Conservation (phyloP, 2,888 invertebrate species). For the Drosophila ezoana region DNA sequence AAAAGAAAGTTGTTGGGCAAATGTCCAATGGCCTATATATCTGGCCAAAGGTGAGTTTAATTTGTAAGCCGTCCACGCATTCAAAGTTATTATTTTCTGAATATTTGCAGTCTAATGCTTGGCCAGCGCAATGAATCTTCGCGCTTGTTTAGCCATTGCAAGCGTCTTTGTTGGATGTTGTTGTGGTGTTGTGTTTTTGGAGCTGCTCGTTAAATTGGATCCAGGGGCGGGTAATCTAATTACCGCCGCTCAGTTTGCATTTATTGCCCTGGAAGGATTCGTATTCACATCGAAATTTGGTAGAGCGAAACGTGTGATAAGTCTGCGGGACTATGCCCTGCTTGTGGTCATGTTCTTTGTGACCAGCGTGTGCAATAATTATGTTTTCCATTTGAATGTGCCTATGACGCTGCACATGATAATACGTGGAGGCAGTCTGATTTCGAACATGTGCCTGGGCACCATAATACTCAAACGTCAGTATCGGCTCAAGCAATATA, state of each 20-base stretch:
- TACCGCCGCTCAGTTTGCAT: conserved; percentile 97
- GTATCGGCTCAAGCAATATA: conserved; percentile 92
- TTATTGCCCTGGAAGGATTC: conserved; percentile 96
- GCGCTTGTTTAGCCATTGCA: conserved; percentile 88
- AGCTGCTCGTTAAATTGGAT: conserved; percentile 93
- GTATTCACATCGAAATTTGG: conserved; percentile 93
- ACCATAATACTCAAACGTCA: conserved; percentile 92
- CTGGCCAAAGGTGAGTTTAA: conserved; percentile 25
- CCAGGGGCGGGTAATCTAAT: conserved; percentile 97
- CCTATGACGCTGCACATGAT: conserved; percentile 99
- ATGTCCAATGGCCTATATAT: not conserved
- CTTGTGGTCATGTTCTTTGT: conserved; percentile 96
- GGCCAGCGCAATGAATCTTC: conserved; percentile 83
- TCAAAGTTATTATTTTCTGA: not conserved
- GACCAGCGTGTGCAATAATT: conserved; percentile 96
- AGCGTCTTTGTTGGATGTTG: conserved; percentile 95
- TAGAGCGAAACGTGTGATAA: conserved; percentile 89
- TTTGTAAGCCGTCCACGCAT: not conserved
- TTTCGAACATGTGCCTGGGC: conserved; percentile 97
- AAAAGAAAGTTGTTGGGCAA: conserved; percentile 35
- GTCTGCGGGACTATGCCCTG: conserved; percentile 91
- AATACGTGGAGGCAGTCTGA: conserved; percentile 96
- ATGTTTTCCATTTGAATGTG: conserved; percentile 97
- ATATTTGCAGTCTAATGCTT: conserved; percentile 19
- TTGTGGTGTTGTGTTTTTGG: conserved; percentile 94